Evolutionary conservation across 2,888 invertebrate species (phyloP), one percentile per base, ranked within the genome.

Genomic region (Xylota segnis): DNA sequence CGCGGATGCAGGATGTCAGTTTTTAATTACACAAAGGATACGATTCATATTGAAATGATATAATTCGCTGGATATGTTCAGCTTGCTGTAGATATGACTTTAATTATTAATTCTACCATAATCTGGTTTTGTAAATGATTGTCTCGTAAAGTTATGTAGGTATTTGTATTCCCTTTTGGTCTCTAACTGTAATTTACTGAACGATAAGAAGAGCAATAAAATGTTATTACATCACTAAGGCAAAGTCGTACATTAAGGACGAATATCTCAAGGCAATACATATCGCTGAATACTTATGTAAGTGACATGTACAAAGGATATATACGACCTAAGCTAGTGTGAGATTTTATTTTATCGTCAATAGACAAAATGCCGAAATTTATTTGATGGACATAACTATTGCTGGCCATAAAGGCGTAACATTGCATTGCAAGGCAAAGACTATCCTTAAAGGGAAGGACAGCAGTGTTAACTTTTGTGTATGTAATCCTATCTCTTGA

Each of bases 291-390:
- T 10, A 16, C 14, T 37, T n/a, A 16, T 4, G 34, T 37, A 5
- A 37, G 18, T 37, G 58, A 37, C 1, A 10, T 37, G 34, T 58
- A 34, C 58, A 23, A 9, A 16, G 14, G 10, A 27, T 4, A 10
- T 9, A 9, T 9, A 16, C 16, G 7, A 16, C 14, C 4, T 18
- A 16, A 10, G 16, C 34, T 10, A 56, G 3, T 52, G n/a, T 6
- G 52, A 52, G 56, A 34, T 56, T 32, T 16, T 56, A 34, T 56
- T 56, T 14, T 56, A 34, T 56, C 32, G 14, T 9, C 9, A 56
- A 16, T 18, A 0, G 23, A 23, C 50, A 50, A 50, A 23, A 23
- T 12, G 50, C 10, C 50, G 23, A 1, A 50, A 50, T 50, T 37
- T 58, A 9, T 34, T 16, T 37, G 34, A 58, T 18, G 12, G 12